Evolutionary conservation across 2,888 invertebrate genomes (phyloP), one percentile per base, ranked within the genome.

Genomic region (Priapulus caudatus): DNA sequence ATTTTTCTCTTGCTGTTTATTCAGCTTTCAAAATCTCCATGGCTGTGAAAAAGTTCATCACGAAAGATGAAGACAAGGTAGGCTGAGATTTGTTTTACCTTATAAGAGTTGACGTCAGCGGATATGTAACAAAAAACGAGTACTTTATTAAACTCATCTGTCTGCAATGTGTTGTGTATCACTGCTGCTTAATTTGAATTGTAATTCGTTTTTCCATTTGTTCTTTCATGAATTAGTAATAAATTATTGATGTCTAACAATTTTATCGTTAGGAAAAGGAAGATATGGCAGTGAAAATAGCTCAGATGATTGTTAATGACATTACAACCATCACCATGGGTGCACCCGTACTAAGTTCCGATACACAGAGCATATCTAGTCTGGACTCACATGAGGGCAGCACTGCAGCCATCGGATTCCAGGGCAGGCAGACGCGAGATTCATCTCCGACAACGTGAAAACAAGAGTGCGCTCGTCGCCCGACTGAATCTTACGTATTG

Each of bases 241-340:
- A 45, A 21, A 4, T 46, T 53, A 22, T 53, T 21, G 24, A 45
- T 18, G 18, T 21, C 48, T 50, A 24, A 23, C 23, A 33, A 50
- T 18, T 4, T n/a, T 22, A 16, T 18, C 23, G 23, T 49, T 53
- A 69, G 68, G 65, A 66, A 23, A 65, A 92, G 73, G 92, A 95
- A 72, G 92, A 93, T 71, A 83, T 93, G 78, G 95, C 95, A 3
- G 88, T 92, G 85, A 87, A 91, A 75, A 86, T 93, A 58, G 93
- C 95, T 21, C 88, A 90, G 73, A 91, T 91, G 86, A 95, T 95
- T 66, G 84, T 95, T 45, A 87, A 86, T 72, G 93, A 93, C 76
- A 85, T 95, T 55, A 91, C 90, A 44, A 86, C 80, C 70, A 78
- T 91, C 65, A 91, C 90, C 18, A 50, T 33, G n/a, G 33, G 33